Percentiles rank a stretch among this genome's conserved stretches.
These are phyloP conservation scores for Sarcoramphus papa DNA, from an alignment of 2,797 vertebrate species.

Conservation along the genomic window DNA sequence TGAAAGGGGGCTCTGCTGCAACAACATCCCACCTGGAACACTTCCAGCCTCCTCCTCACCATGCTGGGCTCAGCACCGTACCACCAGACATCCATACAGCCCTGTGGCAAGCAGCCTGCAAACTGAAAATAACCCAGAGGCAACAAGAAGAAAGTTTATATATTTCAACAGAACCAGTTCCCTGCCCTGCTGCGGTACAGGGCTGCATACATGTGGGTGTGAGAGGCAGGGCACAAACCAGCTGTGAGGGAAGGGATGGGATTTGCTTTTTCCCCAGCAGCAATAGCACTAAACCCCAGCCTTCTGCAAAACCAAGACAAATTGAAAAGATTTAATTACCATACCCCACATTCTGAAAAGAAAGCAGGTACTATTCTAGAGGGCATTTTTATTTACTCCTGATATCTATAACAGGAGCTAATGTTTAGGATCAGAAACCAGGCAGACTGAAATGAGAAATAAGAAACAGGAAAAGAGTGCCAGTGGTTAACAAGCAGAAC, in stretches of 20 bases:
- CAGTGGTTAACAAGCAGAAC: slow-evolving; percentile 3
- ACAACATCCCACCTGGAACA: not conserved
- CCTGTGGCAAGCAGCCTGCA: not conserved
- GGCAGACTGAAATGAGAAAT: not conserved
- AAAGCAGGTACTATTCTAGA: not conserved
- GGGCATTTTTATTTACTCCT: not conserved
- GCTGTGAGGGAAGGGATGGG: not conserved
- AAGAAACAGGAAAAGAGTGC: not conserved
- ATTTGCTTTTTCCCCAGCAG: not conserved
- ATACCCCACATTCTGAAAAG: not conserved
- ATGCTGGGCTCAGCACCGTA: not conserved
- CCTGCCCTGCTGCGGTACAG: not conserved
- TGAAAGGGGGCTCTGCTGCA: not conserved
- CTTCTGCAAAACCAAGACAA: not conserved
- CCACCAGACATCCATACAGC: not conserved
- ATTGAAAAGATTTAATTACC: not conserved
- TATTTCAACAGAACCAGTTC: not conserved
- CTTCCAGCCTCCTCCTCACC: not conserved
- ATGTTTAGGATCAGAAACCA: not conserved
- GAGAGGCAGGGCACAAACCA: not conserved
- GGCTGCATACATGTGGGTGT: not conserved
- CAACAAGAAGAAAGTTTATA: not conserved
- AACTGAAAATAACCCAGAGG: not conserved
- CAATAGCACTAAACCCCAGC: not conserved
- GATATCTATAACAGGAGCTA: not conserved